Conservation (phyloP, 2,113 vertebrate genomes). For the Otus sunia region DNA sequence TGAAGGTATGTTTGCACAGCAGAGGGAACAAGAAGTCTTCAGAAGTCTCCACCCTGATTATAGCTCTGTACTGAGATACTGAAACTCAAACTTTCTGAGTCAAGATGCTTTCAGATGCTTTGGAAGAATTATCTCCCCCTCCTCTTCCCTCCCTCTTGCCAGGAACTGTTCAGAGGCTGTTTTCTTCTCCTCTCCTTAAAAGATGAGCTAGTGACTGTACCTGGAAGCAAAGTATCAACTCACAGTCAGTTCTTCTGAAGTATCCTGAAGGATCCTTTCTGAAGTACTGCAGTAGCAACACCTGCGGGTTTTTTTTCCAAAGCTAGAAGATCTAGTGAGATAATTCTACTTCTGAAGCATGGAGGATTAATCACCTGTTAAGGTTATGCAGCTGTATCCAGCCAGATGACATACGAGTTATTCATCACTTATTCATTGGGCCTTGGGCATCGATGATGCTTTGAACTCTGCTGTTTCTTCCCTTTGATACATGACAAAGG, state of each 20-base stretch:
- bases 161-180: not conserved
- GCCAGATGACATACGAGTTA: not conserved
- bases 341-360: not conserved
- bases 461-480: not conserved
- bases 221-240: not conserved
- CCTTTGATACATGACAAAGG: not conserved
- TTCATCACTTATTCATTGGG: not conserved
- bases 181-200: not conserved
- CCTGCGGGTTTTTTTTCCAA: not conserved
- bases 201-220: not conserved
- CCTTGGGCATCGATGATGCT: accelerated
- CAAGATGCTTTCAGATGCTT: not conserved
- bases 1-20: not conserved
- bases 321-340: not conserved
- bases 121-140: not conserved
- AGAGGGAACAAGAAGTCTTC: not conserved
- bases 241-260: not conserved
- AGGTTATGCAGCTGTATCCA: not conserved
- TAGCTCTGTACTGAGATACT: not conserved
- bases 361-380: not conserved
- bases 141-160: not conserved
- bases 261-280: not conserved
- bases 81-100: not conserved
- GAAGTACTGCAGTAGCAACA: not conserved
- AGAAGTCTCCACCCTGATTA: not conserved